A percentile compares a stretch with the other conserved stretches of the same genome.
Evolutionary conservation across 2,113 vertebrate genomes (phyloP).

Genomic region (Triplophysa dalaica): DNA sequence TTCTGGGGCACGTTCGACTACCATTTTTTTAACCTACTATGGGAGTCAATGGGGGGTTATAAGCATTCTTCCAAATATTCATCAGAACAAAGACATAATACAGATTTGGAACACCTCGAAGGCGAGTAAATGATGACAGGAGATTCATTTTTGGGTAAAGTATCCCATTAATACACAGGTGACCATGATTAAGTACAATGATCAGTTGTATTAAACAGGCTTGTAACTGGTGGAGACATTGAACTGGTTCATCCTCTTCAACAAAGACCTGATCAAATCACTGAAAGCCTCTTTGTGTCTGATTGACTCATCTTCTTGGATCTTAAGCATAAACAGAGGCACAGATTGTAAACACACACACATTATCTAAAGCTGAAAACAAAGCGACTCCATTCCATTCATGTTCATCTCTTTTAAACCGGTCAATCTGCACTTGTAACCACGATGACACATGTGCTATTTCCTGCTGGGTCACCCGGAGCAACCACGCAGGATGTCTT

Average conservation of each 20-base stretch:
- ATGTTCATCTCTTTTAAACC: slow-evolving; percentile 31
- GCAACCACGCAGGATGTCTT: slow-evolving; percentile 35
- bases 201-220: background rate
- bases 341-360: background rate
- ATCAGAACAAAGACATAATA: too few species aligned
- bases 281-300: background rate
- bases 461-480: slow-evolving; percentile 35
- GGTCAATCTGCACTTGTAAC: slow-evolving; percentile 63
- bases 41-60: too few species aligned
- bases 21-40: too few species aligned
- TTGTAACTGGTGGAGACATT: background rate
- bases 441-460: slow-evolving; percentile 30
- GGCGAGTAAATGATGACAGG: too few species aligned
- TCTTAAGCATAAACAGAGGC: background rate
- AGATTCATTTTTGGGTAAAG: too few species aligned
- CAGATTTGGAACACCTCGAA: too few species aligned
- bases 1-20: too few species aligned
- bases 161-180: background rate
- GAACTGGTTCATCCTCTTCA: slow-evolving; percentile 2
- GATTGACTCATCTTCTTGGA: slow-evolving; percentile 24
- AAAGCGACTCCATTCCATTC: slow-evolving; percentile 12
- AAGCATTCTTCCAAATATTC: too few species aligned
- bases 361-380: background rate
- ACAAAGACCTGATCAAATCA: slow-evolving; percentile 19
- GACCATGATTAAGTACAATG: background rate